Evolutionary conservation across 2,797 vertebrate genomes (phyloP).

Genomic region (Galaxias olidus): DNA sequence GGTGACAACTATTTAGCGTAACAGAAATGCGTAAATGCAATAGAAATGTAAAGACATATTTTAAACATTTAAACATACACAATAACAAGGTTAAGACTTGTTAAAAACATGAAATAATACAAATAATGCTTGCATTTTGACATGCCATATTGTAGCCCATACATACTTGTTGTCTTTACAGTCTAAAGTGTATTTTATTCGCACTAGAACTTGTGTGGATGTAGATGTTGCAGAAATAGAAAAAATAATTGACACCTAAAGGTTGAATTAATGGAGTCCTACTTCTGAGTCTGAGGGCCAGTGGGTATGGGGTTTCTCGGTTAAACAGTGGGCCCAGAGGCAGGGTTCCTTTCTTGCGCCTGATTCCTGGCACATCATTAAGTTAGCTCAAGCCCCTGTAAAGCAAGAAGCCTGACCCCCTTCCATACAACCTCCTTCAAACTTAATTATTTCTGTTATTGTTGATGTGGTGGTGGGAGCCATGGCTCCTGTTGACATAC

Average conservation of each 20-base stretch:
- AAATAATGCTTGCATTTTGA: too few relatives aligned
- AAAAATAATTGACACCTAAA: conserved; percentile 68
- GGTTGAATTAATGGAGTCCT: conserved; percentile 58
- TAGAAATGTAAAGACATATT: too few relatives aligned
- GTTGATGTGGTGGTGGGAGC: conserved; percentile 33
- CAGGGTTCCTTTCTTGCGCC: conserved; percentile 6
- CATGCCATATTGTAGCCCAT: too few relatives aligned
- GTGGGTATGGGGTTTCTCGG: not conserved
- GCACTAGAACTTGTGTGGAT: not conserved
- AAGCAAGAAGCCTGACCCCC: conserved; percentile 59
- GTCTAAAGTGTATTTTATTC: not conserved
- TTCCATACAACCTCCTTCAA: conserved; percentile 49
- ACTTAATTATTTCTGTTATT: conserved; percentile 52
- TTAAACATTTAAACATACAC: too few relatives aligned
- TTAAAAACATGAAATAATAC: too few relatives aligned
- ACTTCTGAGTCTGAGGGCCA: conserved; percentile 19
- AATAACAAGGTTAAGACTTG: too few relatives aligned
- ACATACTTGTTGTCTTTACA: not conserved
- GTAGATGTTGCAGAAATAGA: conserved; percentile 38
- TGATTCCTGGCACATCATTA: conserved; percentile 52
- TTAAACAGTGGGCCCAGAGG: conserved; percentile 10
- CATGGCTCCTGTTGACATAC: not conserved
- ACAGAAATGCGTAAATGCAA: too few relatives aligned
- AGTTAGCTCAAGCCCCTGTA: conserved; percentile 49
- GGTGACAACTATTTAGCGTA: not conserved